These are phyloP conservation scores for Trematomus bernacchii DNA, from an alignment of 2,797 vertebrate genomes.

Conservation along the genomic window DNA sequence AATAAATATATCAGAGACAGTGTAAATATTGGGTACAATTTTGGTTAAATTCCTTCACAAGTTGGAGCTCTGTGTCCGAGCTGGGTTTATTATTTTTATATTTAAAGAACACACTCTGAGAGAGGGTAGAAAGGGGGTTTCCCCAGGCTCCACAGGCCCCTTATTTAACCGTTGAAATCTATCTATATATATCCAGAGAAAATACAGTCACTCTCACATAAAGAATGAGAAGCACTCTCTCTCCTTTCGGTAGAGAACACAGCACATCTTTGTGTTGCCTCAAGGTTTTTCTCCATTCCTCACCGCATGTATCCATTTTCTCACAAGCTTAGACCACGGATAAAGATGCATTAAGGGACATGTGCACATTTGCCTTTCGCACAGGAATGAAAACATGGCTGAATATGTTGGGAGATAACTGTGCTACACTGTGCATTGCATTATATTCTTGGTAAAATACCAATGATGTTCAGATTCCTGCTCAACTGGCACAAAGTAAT, in stretches of 20 bases:
- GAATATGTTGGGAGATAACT: slow-evolving; percentile 13
- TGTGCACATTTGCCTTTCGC: slow-evolving; percentile 39
- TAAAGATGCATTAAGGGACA: slow-evolving; percentile 59
- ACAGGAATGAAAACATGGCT: slow-evolving; percentile 33
- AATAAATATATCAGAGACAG: slow-evolving; percentile 10
- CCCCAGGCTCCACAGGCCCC: slow-evolving; percentile 55
- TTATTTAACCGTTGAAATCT: slow-evolving; percentile 67
- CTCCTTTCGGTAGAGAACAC: slow-evolving; percentile 67
- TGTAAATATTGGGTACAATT: slow-evolving; percentile 22
- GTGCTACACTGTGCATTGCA: slow-evolving; percentile 5
- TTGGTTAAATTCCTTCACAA: slow-evolving; percentile 29
- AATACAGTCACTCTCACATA: slow-evolving; percentile 56
- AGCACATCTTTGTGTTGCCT: slow-evolving; percentile 69
- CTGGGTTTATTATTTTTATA: slow-evolving; percentile 21
- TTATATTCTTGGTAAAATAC: slow-evolving; percentile 34
- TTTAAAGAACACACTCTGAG: slow-evolving; percentile 9
- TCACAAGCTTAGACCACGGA: slow-evolving; percentile 61
- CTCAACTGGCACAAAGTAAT: slow-evolving; percentile 23
- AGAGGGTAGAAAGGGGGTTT: slow-evolving; percentile 35
- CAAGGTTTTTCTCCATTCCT: slow-evolving; percentile 60
- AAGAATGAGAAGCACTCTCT: slow-evolving; percentile 58
- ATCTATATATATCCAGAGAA: slow-evolving; percentile 72
- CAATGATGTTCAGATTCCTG: slow-evolving; percentile 21
- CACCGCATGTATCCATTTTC: slow-evolving; percentile 45
- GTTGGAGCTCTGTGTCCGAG: slow-evolving; percentile 16